phyloP scores from a whole-genome alignment of 2,888 invertebrate genomes.

The Shargacucullia verbasci region DNA sequence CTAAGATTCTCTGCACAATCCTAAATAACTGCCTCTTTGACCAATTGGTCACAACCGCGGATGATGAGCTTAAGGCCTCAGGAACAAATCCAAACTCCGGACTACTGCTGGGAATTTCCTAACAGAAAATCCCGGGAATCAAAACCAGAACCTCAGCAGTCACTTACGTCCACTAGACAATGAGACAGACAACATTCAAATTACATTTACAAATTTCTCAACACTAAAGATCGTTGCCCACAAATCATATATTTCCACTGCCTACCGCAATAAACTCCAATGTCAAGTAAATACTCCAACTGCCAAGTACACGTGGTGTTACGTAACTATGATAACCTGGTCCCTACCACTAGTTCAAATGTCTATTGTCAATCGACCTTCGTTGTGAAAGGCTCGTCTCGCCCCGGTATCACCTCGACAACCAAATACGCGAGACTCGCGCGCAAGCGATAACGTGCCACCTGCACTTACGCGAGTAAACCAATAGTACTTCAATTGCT shows the following conservation, averaged over 20 bases:
- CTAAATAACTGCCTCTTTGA: too few relatives aligned
- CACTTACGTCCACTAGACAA: too few relatives aligned
- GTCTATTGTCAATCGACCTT: slow-evolving; percentile 48
- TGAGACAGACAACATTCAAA: not conserved
- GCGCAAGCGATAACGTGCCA: slow-evolving; percentile 41
- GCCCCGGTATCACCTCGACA: slow-evolving; percentile 26
- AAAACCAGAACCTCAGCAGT: too few relatives aligned
- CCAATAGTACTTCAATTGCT: not conserved
- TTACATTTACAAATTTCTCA: slow-evolving; percentile 21
- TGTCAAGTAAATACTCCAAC: slow-evolving; percentile 18
- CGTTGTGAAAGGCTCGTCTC: slow-evolving; percentile 53
- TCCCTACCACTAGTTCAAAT: slow-evolving; percentile 31
- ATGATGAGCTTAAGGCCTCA: too few relatives aligned
- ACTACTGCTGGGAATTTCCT: too few relatives aligned
- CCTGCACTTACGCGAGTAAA: slow-evolving; percentile 3
- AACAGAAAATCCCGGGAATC: too few relatives aligned
- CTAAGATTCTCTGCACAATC: too few relatives aligned
- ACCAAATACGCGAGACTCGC: slow-evolving; percentile 46
- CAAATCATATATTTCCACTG: slow-evolving; percentile 1
- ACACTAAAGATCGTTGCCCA: slow-evolving; percentile 7
- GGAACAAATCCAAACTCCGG: too few relatives aligned
- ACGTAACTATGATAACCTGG: slow-evolving; percentile 42
- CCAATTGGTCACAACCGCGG: too few relatives aligned
- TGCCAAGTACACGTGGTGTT: slow-evolving; percentile 33
- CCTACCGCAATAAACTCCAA: slow-evolving; percentile 28